phyloP scores from a whole-genome alignment of 2,888 invertebrate genomes.

The Callyntrura guangdongensis region DNA sequence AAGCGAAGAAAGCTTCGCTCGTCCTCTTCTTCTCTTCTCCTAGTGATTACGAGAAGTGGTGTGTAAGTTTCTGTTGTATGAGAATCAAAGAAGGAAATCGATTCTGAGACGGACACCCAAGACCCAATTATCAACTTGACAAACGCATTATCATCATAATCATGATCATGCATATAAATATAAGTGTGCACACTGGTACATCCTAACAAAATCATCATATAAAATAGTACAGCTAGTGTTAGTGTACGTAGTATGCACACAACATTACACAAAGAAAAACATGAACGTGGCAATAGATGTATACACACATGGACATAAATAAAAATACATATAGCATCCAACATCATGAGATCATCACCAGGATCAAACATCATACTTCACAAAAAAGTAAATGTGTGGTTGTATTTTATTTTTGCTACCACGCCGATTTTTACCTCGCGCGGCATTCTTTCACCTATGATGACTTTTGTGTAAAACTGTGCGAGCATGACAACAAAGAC shows the following conservation, averaged over 20 bases:
- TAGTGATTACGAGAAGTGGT: slow-evolving; percentile 56
- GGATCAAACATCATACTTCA: slow-evolving; percentile 68
- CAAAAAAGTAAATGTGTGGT: slow-evolving; percentile 74
- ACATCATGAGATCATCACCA: slow-evolving; percentile 80
- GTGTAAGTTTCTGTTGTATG: background rate
- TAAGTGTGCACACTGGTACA: background rate
- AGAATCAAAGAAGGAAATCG: slow-evolving; percentile 79
- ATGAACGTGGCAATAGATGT: background rate
- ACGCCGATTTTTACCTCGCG: slow-evolving; percentile 70
- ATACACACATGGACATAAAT: slow-evolving; percentile 51
- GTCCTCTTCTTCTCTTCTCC: slow-evolving; percentile 71
- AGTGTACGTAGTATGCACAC: background rate
- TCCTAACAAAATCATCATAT: slow-evolving; percentile 8
- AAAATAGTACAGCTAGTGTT: slow-evolving; percentile 1
- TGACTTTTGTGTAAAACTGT: slow-evolving; percentile 33
- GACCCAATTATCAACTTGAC: slow-evolving; percentile 80
- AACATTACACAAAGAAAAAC: slow-evolving; percentile 22
- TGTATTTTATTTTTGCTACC: slow-evolving; percentile 76
- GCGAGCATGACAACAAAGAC: slow-evolving; percentile 37
- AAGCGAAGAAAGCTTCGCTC: slow-evolving; percentile 71
- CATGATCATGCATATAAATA: slow-evolving; percentile 20
- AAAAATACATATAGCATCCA: slow-evolving; percentile 65
- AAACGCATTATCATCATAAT: slow-evolving; percentile 70
- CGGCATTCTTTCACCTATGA: slow-evolving; percentile 59
- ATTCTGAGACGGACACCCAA: slow-evolving; percentile 79